phyloP scores from a whole-genome alignment of 1,140 invertebrate genomes.

The Xylocopa sonorina region DNA sequence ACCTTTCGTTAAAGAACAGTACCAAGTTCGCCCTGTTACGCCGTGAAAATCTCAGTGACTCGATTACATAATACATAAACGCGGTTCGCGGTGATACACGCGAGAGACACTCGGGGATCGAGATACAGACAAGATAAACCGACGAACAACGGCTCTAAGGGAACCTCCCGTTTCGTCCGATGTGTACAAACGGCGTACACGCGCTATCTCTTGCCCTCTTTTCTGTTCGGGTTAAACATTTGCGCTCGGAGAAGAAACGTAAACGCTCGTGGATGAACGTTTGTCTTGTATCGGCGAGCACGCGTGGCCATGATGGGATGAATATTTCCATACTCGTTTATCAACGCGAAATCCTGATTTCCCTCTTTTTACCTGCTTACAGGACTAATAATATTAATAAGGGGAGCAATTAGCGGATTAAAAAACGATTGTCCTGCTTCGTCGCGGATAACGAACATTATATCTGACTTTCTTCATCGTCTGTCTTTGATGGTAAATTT shows the following conservation, averaged over 20 bases:
- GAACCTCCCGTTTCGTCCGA: not conserved
- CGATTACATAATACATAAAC: not conserved
- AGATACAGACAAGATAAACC: not conserved
- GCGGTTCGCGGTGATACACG: too few relatives aligned
- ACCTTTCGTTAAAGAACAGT: too few relatives aligned
- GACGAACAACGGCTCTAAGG: not conserved
- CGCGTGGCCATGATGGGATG: not conserved
- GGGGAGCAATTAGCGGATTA: not conserved
- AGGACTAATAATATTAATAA: not conserved
- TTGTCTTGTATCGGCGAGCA: not conserved
- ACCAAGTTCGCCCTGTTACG: too few relatives aligned
- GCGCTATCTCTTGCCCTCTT: not conserved
- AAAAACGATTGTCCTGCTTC: not conserved
- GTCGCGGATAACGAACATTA: not conserved
- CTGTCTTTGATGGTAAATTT: not conserved
- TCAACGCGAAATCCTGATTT: not conserved
- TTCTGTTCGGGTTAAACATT: conserved; percentile 31
- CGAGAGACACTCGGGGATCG: too few relatives aligned
- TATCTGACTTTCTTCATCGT: not conserved
- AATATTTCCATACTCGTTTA: not conserved
- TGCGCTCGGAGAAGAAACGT: not conserved
- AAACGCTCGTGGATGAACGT: conserved; percentile 1
- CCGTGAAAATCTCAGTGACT: too few relatives aligned
- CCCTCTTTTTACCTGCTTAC: not conserved
- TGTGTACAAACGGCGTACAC: conserved; percentile 6